A percentile compares a stretch with the other conserved stretches of the same genome.
Conservation (phyloP, 2,888 invertebrate genomes). For the Meandrusa payeni region DNA sequence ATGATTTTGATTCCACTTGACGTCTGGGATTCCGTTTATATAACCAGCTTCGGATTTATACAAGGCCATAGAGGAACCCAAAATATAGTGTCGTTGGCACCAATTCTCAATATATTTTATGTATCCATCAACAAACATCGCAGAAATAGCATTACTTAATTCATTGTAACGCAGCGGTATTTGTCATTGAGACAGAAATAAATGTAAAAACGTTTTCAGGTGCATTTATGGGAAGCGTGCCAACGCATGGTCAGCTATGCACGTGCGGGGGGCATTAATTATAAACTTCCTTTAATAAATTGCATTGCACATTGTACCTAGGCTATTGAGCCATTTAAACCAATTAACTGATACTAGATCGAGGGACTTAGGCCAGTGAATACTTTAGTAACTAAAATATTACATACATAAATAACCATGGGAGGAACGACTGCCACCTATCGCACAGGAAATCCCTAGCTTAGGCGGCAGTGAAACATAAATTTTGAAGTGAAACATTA, state of each 20-base stretch:
- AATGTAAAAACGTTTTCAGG: constrained; percentile 47
- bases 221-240: constrained; percentile 52
- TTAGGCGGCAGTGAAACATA: too few relatives aligned
- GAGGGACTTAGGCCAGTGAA: too few relatives aligned
- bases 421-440: too few relatives aligned
- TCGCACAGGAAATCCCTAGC: too few relatives aligned
- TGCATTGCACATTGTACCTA: constrained; percentile 6
- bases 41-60: too few relatives aligned
- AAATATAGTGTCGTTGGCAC: constrained; percentile 1
- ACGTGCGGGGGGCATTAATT: constrained; percentile 27
- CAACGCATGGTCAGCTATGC: constrained; percentile 39
- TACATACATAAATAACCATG: too few relatives aligned
- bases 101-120: neutral
- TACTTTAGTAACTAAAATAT: too few relatives aligned
- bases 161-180: constrained; percentile 25
- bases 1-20: too few relatives aligned
- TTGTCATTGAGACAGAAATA: constrained; percentile 42
- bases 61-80: too few relatives aligned
- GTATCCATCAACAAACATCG: neutral
- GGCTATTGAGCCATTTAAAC: neutral
- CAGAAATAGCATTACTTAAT: constrained; percentile 10
- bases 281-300: constrained; percentile 26
- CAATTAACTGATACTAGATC: constrained; percentile 5
- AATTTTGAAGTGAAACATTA: too few relatives aligned
- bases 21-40: too few relatives aligned